These are phyloP conservation scores for Sitta carolinensis DNA, from an alignment of 2,797 vertebrate species.

Conservation along the genomic window DNA sequence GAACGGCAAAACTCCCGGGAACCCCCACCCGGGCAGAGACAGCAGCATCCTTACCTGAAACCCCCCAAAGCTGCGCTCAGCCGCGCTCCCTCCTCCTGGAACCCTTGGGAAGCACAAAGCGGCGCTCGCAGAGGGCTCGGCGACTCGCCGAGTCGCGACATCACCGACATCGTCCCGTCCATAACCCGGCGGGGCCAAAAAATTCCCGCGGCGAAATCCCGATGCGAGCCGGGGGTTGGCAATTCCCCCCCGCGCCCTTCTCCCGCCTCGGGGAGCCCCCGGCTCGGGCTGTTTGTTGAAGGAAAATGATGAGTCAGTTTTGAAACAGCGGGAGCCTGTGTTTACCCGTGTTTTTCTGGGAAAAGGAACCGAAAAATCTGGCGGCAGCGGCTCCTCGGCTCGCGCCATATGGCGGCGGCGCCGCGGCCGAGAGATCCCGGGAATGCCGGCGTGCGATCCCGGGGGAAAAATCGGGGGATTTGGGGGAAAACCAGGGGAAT, in stretches of 20 bases:
- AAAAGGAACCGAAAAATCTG: slow-evolving; percentile 4
- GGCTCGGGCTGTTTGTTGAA: neutral
- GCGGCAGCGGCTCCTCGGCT: neutral
- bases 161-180: fast-evolving
- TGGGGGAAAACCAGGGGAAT: neutral
- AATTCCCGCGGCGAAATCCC: neutral
- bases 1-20: fast-evolving
- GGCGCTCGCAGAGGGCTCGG: fast-evolving
- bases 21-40: too few species aligned
- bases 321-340: slow-evolving; percentile 20
- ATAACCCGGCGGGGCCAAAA: neutral
- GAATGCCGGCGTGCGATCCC: neutral
- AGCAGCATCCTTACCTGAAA: neutral
- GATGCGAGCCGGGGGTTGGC: neutral
- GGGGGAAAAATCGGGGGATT: neutral
- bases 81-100: fast-evolving
- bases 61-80: neutral
- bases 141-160: fast-evolving
- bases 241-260: neutral
- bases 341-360: slow-evolving; percentile 32
- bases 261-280: neutral
- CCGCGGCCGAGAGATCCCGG: neutral
- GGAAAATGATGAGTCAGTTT: slow-evolving; percentile 22
- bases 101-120: fast-evolving
- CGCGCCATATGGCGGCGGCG: neutral